Evolutionary conservation across 1,140 invertebrate species (phyloP).

Genomic region (Drosophila mauritiana): DNA sequence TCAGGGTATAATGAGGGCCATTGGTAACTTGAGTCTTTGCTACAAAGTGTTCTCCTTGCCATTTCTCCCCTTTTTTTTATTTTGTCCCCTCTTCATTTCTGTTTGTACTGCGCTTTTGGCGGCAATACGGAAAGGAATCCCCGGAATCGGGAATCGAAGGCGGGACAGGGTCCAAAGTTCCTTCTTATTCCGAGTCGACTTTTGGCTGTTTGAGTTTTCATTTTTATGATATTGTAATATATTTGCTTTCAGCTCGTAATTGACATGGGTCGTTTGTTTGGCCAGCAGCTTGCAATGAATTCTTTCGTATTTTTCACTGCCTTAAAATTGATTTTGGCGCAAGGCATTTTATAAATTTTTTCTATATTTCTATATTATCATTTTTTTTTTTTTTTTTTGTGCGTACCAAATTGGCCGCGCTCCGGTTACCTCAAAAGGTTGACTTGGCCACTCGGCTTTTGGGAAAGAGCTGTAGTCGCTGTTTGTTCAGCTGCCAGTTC

Average conservation of each 20-base stretch:
- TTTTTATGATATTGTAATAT: slow-evolving; percentile 83
- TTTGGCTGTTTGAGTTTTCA: slow-evolving; percentile 76
- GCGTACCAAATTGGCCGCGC: slow-evolving; percentile 68
- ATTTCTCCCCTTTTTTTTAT: not conserved
- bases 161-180: slow-evolving; percentile 1
- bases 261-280: slow-evolving; percentile 79
- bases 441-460: slow-evolving; percentile 52
- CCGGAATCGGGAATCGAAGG: slow-evolving; percentile 2
- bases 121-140: slow-evolving; percentile 22
- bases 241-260: slow-evolving; percentile 83
- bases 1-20: slow-evolving; percentile 46
- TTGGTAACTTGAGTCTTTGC: slow-evolving; percentile 50
- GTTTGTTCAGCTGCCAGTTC: slow-evolving; percentile 78
- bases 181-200: slow-evolving; percentile 52
- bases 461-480: slow-evolving; percentile 34
- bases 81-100: slow-evolving; percentile 23
- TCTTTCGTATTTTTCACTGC: slow-evolving; percentile 8
- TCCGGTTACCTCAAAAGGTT: slow-evolving; percentile 75
- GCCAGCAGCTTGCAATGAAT: slow-evolving; percentile 56
- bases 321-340: slow-evolving; percentile 33
- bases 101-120: slow-evolving; percentile 52
- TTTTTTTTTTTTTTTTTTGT: slow-evolving; percentile 5
- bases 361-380: not conserved
- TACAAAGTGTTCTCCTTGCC: slow-evolving; percentile 42
- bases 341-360: not conserved